Evolutionary conservation across 2,113 vertebrate species (phyloP), one percentile per base, ranked within the genome.

Genomic region (Hyperoodon ampullatus): DNA sequence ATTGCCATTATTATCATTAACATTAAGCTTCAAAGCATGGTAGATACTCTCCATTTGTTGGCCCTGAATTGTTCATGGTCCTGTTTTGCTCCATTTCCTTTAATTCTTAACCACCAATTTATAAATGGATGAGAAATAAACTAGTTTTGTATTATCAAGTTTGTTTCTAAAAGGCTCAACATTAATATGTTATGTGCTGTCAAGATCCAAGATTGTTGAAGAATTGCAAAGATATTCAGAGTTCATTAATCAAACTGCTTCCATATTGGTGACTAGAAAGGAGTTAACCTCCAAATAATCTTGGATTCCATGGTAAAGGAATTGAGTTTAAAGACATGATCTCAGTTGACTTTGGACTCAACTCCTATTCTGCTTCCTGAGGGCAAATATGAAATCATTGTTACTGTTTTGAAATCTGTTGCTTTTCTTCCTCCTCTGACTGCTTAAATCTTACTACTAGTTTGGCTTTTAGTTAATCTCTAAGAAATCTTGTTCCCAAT

Each of bases 381-480:
- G 80, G 55, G 89, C 28, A 95, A 93, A 89, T 70, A 66, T 83
- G 70, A 96, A 96, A 82, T 96, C 65, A 92, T 75, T 91, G 28
- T 83, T 60, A 55, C 53, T 90, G 72, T 84, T 96, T 92, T 72
- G 55, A 90, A 95, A 80, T 81, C 12, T 35, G 30, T 71, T 84
- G 14, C 14, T 74, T 93, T 97, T 96, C 61, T 81, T 75, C 30
- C 8, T 95, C 42, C 19, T 95, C 23, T 86, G 39, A 78, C 71
- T 96, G 2, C 66, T 92, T 70, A 90, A 80, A 7, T 63, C 21
- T 88, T 81, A 74, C 47, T 86, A 77, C 39, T 65, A 86, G 61
- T 86, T 77, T 92, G 28, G 33, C 58, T 92, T 89, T 82, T 86
- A 85, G 61, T 85, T 94, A 42, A 96, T 86, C 39, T 82, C 35